Conservation (phyloP, 2,797 vertebrate species). For the Octomys mimax region DNA sequence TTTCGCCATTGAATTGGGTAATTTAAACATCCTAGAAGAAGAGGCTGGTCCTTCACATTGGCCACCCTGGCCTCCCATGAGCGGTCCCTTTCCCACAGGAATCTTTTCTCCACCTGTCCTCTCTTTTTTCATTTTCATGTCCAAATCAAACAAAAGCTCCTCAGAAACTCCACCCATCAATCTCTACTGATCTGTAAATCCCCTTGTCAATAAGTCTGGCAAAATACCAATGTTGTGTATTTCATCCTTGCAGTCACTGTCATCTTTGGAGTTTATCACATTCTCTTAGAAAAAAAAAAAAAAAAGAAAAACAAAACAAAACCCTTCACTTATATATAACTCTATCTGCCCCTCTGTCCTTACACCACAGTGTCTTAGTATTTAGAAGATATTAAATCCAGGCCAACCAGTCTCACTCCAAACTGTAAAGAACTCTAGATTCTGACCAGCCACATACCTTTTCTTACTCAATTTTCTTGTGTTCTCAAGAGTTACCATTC, state of each 20-base stretch:
- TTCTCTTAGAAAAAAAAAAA: background rate
- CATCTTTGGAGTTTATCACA: background rate
- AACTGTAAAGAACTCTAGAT: slow-evolving; percentile 14
- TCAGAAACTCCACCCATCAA: background rate
- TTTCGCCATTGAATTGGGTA: background rate
- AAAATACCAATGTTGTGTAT: background rate
- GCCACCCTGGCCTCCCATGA: background rate
- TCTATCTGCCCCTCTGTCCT: background rate
- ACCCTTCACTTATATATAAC: background rate
- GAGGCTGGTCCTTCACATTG: background rate
- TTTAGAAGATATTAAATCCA: slow-evolving; percentile 16
- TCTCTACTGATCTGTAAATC: background rate
- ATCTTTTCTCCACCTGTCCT: background rate
- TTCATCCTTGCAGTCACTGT: background rate
- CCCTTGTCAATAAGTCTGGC: background rate
- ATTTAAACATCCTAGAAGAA: background rate
- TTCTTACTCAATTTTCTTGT: background rate
- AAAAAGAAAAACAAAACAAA: background rate
- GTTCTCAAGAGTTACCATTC: background rate
- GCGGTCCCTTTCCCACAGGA: background rate
- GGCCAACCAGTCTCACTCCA: background rate
- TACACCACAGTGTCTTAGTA: background rate
- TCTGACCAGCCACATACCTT: background rate
- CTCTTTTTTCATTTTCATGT: background rate
- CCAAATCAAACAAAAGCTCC: background rate